phyloP scores from a whole-genome alignment of 2,113 vertebrate genomes.

The Paramormyrops kingsleyae region DNA sequence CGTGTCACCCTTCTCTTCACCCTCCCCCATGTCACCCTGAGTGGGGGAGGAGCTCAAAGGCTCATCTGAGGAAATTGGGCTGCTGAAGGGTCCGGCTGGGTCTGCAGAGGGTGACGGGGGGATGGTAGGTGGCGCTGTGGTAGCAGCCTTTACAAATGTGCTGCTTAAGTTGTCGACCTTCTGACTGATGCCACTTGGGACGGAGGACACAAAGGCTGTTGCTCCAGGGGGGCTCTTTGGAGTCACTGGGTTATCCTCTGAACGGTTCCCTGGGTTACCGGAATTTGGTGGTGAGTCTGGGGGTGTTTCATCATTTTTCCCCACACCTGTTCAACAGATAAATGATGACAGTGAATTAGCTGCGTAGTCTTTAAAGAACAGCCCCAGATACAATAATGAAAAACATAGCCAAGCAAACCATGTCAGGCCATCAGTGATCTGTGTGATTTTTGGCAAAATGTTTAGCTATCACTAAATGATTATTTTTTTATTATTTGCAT shows the following conservation, averaged over 20 bases:
- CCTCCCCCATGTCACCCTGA: not conserved
- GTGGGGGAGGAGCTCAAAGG: not conserved
- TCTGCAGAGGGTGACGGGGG: not conserved
- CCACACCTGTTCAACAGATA: not conserved
- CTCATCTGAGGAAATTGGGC: not conserved
- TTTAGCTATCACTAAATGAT: not conserved
- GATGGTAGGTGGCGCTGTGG: not conserved
- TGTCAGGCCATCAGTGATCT: not conserved
- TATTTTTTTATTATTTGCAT: not conserved
- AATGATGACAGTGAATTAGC: not conserved
- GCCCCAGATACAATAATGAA: not conserved
- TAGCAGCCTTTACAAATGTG: accelerated
- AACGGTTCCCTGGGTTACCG: not conserved
- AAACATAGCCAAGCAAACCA: not conserved
- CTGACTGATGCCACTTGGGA: not conserved
- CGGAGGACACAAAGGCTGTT: accelerated
- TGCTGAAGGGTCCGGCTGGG: not conserved
- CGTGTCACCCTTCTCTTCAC: not conserved
- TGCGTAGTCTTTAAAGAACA: not conserved
- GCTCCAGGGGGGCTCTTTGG: not conserved
- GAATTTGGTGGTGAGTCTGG: not conserved
- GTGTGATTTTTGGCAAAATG: not conserved
- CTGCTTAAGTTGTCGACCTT: not conserved
- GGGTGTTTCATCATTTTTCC: accelerated
- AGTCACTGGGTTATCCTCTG: not conserved